phyloP scores from a whole-genome alignment of 2,113 vertebrate genomes.

The Pangasianodon hypophthalmus region DNA sequence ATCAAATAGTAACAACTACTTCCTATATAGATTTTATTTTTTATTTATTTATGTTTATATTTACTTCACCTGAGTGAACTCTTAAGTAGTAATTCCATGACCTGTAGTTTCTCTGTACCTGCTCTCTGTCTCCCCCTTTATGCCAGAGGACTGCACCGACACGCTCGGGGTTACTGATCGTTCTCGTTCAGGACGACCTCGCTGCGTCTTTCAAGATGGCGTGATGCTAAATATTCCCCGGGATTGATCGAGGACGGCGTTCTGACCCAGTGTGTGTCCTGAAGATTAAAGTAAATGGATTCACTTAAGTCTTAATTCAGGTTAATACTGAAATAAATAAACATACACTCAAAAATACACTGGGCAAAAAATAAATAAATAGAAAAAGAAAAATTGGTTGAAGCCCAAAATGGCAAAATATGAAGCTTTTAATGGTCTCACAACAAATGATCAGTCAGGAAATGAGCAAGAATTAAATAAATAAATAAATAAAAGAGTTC shows the following conservation, averaged over 20 bases:
- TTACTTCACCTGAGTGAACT: too few relatives aligned
- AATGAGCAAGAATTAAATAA: too few relatives aligned
- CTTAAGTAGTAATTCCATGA: neutral
- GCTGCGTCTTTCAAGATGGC: neutral
- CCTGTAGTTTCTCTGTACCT: neutral
- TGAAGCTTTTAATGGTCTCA: too few relatives aligned
- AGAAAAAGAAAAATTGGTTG: too few relatives aligned
- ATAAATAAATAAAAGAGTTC: too few relatives aligned
- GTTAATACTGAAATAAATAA: too few relatives aligned
- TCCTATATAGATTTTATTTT: neutral
- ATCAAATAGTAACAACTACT: too few relatives aligned
- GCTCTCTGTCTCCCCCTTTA: conserved; percentile 1
- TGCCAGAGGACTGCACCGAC: neutral
- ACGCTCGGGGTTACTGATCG: neutral
- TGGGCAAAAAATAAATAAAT: too few relatives aligned
- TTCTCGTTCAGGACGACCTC: neutral
- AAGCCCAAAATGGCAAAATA: too few relatives aligned
- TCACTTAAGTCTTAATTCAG: neutral
- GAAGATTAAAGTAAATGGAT: neutral
- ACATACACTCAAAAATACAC: too few relatives aligned
- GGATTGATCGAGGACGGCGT: neutral
- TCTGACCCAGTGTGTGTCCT: neutral
- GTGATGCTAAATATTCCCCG: neutral
- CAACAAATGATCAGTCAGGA: too few relatives aligned
- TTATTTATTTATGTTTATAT: neutral